These are phyloP conservation scores for Drosophila leontia DNA, from an alignment of 1,140 invertebrate species.

Conservation along the genomic window DNA sequence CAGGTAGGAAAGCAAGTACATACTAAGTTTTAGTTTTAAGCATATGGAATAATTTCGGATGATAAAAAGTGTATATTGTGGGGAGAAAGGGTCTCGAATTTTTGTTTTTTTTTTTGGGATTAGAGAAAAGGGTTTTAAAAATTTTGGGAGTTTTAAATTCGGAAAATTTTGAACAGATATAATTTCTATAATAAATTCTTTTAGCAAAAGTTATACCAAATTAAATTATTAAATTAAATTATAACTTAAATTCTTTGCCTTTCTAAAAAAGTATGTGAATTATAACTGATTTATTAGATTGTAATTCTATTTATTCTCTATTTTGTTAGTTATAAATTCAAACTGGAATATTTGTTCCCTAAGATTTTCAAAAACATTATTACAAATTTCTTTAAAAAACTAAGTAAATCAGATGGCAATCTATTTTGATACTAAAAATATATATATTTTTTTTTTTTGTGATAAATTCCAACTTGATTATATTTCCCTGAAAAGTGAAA, in stretches of 20 bases:
- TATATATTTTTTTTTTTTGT: neutral
- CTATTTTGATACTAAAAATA: neutral
- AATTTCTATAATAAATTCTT: neutral
- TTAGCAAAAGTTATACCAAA: neutral
- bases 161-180: neutral
- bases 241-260: neutral
- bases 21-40: constrained; percentile 3
- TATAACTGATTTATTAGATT: neutral
- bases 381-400: neutral
- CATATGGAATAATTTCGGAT: constrained; percentile 1
- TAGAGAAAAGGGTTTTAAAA: too few relatives aligned
- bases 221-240: too few relatives aligned
- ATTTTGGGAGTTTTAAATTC: neutral
- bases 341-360: neutral
- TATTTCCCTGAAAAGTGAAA: too few relatives aligned
- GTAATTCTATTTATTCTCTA: neutral
- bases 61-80: too few relatives aligned
- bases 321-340: neutral
- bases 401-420: neutral
- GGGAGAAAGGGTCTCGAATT: neutral
- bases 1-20: constrained; percentile 36
- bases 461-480: neutral
- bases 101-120: too few relatives aligned
- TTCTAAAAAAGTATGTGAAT: neutral
- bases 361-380: neutral